phyloP scores from a whole-genome alignment of 1,140 invertebrate genomes.

The Anastrepha obliqua region DNA sequence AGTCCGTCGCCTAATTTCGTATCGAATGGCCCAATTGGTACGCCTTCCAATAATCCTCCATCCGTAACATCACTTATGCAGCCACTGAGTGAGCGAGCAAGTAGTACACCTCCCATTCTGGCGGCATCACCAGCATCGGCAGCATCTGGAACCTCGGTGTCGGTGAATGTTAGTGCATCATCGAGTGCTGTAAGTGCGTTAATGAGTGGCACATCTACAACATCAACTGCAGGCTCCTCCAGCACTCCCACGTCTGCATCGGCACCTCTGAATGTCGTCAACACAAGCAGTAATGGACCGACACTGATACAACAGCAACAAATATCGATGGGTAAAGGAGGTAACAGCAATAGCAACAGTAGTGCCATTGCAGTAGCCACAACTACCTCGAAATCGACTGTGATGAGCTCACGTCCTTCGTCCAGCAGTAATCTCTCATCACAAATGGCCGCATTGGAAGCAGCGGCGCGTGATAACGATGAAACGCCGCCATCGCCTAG shows the following conservation, averaged over 20 bases:
- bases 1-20: conserved; percentile 75
- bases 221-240: conserved; percentile 62
- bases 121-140: conserved; percentile 67
- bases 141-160: conserved; percentile 57
- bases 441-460: conserved; percentile 83
- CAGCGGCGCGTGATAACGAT: conserved; percentile 79
- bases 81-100: conserved; percentile 66
- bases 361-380: conserved; percentile 46
- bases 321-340: conserved; percentile 56
- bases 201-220: conserved; percentile 6
- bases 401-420: conserved; percentile 61
- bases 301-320: conserved; percentile 53
- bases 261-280: conserved; percentile 61
- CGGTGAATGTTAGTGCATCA: conserved; percentile 57
- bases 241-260: conserved; percentile 63
- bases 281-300: conserved; percentile 56
- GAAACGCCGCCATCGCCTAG: conserved; percentile 81
- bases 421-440: conserved; percentile 78
- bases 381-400: conserved; percentile 58
- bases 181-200: neutral
- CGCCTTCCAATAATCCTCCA: conserved; percentile 76
- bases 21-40: conserved; percentile 74
- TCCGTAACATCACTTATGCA: conserved; percentile 75
- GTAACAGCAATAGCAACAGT: conserved; percentile 45
- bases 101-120: conserved; percentile 66